phyloP scores from a whole-genome alignment of 2,797 vertebrate species.

The Masticophis lateralis region DNA sequence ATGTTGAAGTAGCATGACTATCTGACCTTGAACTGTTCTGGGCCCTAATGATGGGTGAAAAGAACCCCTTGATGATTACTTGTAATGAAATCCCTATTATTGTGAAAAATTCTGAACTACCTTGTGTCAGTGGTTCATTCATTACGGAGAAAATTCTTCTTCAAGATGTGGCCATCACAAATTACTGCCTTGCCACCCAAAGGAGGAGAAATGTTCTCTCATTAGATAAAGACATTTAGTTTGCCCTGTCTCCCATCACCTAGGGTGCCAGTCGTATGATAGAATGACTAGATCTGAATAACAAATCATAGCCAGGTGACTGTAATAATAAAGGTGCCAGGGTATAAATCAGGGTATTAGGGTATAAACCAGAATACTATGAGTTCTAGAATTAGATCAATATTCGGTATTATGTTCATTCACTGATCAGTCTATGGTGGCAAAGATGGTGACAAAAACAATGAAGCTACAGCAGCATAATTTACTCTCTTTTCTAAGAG shows the following conservation, averaged over 20 bases:
- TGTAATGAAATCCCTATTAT: not conserved
- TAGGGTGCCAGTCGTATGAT: not conserved
- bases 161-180: not conserved
- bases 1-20: not conserved
- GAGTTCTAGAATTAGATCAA: not conserved
- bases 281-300: not conserved
- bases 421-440: not conserved
- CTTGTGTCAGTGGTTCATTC: not conserved
- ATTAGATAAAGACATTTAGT: not conserved
- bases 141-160: not conserved
- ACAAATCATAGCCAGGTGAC: not conserved
- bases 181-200: not conserved
- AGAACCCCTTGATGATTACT: not conserved
- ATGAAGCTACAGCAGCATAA: not conserved
- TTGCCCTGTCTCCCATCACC: not conserved
- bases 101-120: not conserved
- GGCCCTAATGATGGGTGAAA: not conserved
- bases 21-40: not conserved
- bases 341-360: not conserved
- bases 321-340: not conserved
- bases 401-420: not conserved
- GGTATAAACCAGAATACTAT: not conserved
- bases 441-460: not conserved
- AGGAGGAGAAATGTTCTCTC: not conserved
- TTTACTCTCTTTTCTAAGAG: not conserved